These are phyloP conservation scores for Oscheius sp. DNA, from an alignment of 2,888 invertebrate species.

Conservation along the genomic window DNA sequence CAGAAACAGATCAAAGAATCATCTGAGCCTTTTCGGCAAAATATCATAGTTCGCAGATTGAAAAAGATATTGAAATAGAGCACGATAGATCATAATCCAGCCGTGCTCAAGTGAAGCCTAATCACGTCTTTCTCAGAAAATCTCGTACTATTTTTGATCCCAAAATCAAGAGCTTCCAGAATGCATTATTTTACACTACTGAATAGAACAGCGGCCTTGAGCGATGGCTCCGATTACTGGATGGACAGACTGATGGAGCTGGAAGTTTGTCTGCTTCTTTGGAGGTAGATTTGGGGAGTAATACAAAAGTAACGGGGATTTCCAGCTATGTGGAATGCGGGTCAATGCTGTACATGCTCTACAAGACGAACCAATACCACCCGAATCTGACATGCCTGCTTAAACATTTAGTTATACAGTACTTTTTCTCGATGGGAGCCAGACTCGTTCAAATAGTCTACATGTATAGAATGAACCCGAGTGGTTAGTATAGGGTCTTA, in stretches of 20 bases:
- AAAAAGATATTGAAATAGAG: not conserved
- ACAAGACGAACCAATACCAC: constrained; percentile 48
- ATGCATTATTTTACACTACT: constrained; percentile 39
- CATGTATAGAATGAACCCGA: constrained; percentile 43
- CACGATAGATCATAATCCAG: not conserved
- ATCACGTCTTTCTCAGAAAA: not conserved
- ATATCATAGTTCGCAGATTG: too few species aligned
- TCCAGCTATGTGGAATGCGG: constrained; percentile 51
- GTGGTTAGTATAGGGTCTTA: constrained; percentile 27
- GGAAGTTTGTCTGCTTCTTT: constrained; percentile 41
- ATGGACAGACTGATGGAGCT: constrained; percentile 43
- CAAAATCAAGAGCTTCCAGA: not conserved
- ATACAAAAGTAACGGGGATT: not conserved
- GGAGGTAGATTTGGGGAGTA: constrained; percentile 39
- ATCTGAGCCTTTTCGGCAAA: too few species aligned
- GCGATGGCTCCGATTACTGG: constrained; percentile 40
- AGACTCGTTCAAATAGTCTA: constrained; percentile 45
- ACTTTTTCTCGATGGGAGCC: constrained; percentile 49
- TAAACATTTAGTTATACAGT: constrained; percentile 48
- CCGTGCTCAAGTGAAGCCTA: not conserved
- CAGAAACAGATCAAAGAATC: too few species aligned
- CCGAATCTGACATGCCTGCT: constrained; percentile 47
- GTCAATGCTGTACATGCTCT: constrained; percentile 48
- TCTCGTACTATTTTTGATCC: not conserved
- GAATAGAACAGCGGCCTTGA: constrained; percentile 45